These are phyloP conservation scores for Todus mexicanus DNA, from an alignment of 2,797 vertebrate genomes.

Conservation along the genomic window DNA sequence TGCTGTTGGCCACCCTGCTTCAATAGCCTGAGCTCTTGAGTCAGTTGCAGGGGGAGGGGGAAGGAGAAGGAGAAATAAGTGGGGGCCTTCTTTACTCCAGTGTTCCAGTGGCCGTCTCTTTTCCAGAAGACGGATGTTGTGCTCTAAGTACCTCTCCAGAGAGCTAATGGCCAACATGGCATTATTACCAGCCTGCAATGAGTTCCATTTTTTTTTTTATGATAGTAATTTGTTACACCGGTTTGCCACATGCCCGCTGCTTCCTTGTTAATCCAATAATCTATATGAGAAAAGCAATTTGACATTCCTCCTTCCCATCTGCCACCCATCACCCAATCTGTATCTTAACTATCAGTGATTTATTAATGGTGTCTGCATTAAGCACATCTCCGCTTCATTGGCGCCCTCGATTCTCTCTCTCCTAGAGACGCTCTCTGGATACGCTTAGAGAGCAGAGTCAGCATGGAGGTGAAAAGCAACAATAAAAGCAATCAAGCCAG, in stretches of 20 bases:
- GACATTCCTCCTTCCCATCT: constrained; percentile 79
- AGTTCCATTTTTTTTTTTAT: constrained; percentile 75
- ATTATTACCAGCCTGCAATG: constrained; percentile 72
- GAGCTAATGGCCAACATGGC: constrained; percentile 68
- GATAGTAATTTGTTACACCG: constrained; percentile 78
- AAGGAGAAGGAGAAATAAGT: background rate
- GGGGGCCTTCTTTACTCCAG: constrained; percentile 23
- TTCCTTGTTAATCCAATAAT: constrained; percentile 83
- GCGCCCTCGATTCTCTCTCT: constrained; percentile 21
- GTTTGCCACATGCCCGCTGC: constrained; percentile 77
- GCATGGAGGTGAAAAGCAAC: constrained; percentile 35
- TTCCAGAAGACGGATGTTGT: constrained; percentile 66
- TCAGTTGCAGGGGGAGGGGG: background rate
- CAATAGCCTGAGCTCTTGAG: background rate
- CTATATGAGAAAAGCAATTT: constrained; percentile 84
- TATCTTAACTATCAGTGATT: constrained; percentile 81
- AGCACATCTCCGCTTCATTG: constrained; percentile 67
- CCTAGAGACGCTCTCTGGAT: constrained; percentile 52
- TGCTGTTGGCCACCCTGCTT: background rate
- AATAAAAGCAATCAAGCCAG: background rate
- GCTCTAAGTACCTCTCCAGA: constrained; percentile 67
- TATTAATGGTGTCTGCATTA: constrained; percentile 75
- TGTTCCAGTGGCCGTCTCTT: constrained; percentile 60
- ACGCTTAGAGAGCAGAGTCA: constrained; percentile 52
- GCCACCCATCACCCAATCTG: constrained; percentile 79